Evolutionary conservation across 2,113 vertebrate species (phyloP).

Genomic region (Ondatra zibethicus): DNA sequence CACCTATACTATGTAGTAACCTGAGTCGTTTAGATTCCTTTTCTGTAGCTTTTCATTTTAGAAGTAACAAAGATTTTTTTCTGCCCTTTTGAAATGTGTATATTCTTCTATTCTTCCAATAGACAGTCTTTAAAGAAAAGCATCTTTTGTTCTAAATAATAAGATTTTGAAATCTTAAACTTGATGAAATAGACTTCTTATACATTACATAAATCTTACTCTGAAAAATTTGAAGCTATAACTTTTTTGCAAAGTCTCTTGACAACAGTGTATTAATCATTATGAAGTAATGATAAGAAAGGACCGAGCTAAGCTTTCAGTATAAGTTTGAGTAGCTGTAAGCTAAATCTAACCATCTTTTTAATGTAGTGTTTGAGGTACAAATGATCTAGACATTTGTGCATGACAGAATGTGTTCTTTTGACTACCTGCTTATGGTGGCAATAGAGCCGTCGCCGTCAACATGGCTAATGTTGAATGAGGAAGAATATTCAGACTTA

Average conservation of each 20-base stretch:
- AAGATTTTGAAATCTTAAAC: conserved; percentile 35
- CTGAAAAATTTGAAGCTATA: neutral
- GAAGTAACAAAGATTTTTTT: neutral
- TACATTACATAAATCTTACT: neutral
- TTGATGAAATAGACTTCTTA: conserved; percentile 26
- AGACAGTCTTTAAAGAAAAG: conserved; percentile 29
- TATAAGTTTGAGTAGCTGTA: neutral
- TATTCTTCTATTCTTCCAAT: neutral
- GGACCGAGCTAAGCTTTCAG: neutral
- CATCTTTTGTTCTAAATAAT: conserved; percentile 39
- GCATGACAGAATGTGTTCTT: neutral
- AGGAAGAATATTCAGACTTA: neutral
- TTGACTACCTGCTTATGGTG: neutral
- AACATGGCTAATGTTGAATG: conserved; percentile 1
- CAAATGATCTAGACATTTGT: neutral
- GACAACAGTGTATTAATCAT: neutral
- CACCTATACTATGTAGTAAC: conserved; percentile 5
- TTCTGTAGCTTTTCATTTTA: conserved; percentile 42
- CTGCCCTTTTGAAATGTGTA: neutral
- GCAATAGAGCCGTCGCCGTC: neutral
- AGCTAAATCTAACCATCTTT: neutral
- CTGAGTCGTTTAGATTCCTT: conserved; percentile 18
- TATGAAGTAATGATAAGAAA: neutral
- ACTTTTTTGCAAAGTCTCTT: neutral
- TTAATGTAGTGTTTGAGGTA: neutral